Evolutionary conservation across 2,888 invertebrate genomes (phyloP).

Genomic region (Masnerella sp.): DNA sequence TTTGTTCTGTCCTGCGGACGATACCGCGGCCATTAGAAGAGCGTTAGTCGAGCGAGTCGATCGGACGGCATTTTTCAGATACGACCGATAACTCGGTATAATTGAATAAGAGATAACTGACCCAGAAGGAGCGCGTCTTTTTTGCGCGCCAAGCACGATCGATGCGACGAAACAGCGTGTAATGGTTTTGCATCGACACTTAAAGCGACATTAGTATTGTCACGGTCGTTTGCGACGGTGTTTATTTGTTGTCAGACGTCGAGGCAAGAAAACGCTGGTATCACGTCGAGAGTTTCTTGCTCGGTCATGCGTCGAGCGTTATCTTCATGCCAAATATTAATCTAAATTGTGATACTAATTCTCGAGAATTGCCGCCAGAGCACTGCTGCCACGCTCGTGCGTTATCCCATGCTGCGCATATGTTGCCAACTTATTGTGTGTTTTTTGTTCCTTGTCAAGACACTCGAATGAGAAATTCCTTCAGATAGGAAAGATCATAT

Average conservation of each 20-base stretch:
- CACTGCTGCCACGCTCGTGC: not conserved
- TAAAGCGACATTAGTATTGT: constrained; percentile 19
- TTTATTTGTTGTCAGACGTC: constrained; percentile 26
- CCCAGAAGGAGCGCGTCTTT: constrained; percentile 7
- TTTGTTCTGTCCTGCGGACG: constrained; percentile 62
- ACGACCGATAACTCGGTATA: constrained; percentile 11
- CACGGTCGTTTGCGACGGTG: constrained; percentile 11
- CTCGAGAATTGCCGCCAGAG: not conserved
- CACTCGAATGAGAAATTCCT: too few species aligned
- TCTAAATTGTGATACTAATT: constrained; percentile 37
- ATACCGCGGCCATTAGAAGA: constrained; percentile 35
- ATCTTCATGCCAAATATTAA: constrained; percentile 36
- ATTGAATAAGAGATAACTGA: constrained; percentile 27
- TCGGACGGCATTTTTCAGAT: constrained; percentile 10
- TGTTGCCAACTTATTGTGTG: constrained; percentile 16
- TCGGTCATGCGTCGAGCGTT: constrained; percentile 16
- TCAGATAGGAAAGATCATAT: too few species aligned
- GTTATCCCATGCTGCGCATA: constrained; percentile 6
- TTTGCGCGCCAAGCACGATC: not conserved
- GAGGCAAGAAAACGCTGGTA: constrained; percentile 18
- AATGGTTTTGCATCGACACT: constrained; percentile 31
- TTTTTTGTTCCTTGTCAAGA: constrained; percentile 18
- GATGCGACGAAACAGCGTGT: not conserved
- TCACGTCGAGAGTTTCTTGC: constrained; percentile 22
- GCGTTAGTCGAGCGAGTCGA: constrained; percentile 35